Evolutionary conservation across 2,888 invertebrate species (phyloP).

Genomic region (Punctoribates punctum): DNA sequence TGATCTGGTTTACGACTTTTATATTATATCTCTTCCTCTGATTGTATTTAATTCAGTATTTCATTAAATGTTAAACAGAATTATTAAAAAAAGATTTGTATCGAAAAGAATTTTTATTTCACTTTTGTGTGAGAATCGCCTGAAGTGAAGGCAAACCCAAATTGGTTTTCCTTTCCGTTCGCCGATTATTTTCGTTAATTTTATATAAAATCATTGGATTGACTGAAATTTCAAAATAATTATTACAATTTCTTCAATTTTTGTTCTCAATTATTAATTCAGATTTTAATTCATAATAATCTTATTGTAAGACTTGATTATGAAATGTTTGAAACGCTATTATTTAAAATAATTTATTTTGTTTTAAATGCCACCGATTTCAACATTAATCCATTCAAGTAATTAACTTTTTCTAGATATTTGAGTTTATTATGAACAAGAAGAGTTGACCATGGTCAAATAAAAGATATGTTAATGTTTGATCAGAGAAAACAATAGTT

Average conservation of each 20-base stretch:
- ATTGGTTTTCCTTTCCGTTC: neutral
- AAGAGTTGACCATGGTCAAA: no score
- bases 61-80: neutral
- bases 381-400: neutral
- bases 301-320: no score
- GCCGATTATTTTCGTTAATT: neutral
- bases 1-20: neutral
- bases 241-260: neutral
- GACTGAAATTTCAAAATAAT: neutral
- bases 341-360: no score
- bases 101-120: neutral
- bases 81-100: neutral
- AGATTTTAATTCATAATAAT: neutral
- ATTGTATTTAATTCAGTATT: neutral
- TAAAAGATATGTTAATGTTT: no score
- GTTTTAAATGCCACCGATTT: neutral
- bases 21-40: neutral
- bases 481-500: no score
- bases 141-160: neutral
- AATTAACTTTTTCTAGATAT: no score
- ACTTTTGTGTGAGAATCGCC: conserved; percentile 8
- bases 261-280: neutral
- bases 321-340: no score
- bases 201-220: conserved; percentile 10
- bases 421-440: no score